Conservation (phyloP, 2,888 invertebrate species). For the Lymantria dispar region DNA sequence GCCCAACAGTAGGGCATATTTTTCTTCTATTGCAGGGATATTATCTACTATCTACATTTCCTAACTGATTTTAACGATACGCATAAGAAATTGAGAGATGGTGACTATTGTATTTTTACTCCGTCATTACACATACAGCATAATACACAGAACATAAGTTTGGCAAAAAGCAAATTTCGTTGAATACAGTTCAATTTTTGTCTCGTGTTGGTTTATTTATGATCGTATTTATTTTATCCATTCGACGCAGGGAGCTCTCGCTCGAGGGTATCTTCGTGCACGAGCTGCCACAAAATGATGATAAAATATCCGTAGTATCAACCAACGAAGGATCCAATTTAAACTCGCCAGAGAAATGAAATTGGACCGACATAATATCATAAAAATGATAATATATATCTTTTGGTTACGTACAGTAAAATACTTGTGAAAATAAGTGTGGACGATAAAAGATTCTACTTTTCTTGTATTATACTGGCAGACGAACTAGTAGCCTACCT, state of each 20-base stretch:
- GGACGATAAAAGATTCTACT: too few relatives aligned
- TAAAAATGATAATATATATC: not conserved
- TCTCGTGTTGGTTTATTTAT: slow-evolving; percentile 2
- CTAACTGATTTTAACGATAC: too few relatives aligned
- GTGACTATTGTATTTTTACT: too few relatives aligned
- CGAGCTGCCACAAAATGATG: slow-evolving; percentile 50
- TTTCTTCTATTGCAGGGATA: too few relatives aligned
- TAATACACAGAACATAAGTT: not conserved
- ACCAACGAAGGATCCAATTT: slow-evolving; percentile 50
- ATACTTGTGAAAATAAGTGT: too few relatives aligned
- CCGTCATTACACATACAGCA: not conserved
- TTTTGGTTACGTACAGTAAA: not conserved
- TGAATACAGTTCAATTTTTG: not conserved
- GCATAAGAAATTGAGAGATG: too few relatives aligned
- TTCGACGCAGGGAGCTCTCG: slow-evolving; percentile 57
- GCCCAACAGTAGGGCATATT: too few relatives aligned
- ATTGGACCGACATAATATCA: slow-evolving; percentile 48
- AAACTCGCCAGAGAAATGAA: slow-evolving; percentile 46
- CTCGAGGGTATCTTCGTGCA: slow-evolving; percentile 44
- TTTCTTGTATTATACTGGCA: too few relatives aligned
- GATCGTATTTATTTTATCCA: slow-evolving; percentile 52
- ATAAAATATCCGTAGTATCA: slow-evolving; percentile 53
- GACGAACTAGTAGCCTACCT: too few relatives aligned
- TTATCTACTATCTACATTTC: too few relatives aligned
- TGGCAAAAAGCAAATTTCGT: not conserved